Base-by-base conservation (phyloP, 2,113 vertebrate species). In the Monopterus albus region DNA sequence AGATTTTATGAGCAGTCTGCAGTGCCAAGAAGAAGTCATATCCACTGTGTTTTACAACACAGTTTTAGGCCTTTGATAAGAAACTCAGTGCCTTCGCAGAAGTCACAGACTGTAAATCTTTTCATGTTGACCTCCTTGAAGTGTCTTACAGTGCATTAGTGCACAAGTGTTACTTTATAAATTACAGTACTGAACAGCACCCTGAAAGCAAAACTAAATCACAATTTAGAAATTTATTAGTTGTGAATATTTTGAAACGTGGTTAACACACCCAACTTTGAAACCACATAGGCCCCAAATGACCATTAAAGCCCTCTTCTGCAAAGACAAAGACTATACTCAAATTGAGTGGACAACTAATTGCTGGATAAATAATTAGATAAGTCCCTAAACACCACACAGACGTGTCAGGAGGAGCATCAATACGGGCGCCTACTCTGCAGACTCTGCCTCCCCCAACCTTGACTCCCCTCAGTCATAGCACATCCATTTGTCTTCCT, bases 401-500 rank as follows among this genome's bases (percentile, higher is more conserved):
- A n/a, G n/a, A n/a, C n/a, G n/a, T n/a, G n/a, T n/a, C n/a, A n/a
- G n/a, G n/a, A n/a, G n/a, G n/a, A n/a, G n/a, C n/a, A n/a, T n/a
- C n/a, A n/a, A n/a, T n/a, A n/a, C n/a, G n/a, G n/a, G n/a, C n/a
- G 79, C 75, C 76, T 68, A 85, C 71, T 43, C 52, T 62, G 64
- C 76, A 91, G 84, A 88, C 89, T 84, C 25, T 6, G 45, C n/a
- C 15, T 67, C 82, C 86, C 81, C 85, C 80, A 58, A 38, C 72
- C 45, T 60, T 60, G 74, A 89, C 78, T 82, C 69, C 74, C 60
- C 62, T 83, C 82, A 72, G 75, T 90, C 87, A 84, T 64, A 52
- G 69, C 84, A 84, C 87, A 82, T 86, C 81, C 80, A 73, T 74
- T 76, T 71, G 73, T 80, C 82, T 88, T 83, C 84, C 84, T 82